Conservation (phyloP, 2,888 invertebrate species). For the Tetrapedia diversipes region DNA sequence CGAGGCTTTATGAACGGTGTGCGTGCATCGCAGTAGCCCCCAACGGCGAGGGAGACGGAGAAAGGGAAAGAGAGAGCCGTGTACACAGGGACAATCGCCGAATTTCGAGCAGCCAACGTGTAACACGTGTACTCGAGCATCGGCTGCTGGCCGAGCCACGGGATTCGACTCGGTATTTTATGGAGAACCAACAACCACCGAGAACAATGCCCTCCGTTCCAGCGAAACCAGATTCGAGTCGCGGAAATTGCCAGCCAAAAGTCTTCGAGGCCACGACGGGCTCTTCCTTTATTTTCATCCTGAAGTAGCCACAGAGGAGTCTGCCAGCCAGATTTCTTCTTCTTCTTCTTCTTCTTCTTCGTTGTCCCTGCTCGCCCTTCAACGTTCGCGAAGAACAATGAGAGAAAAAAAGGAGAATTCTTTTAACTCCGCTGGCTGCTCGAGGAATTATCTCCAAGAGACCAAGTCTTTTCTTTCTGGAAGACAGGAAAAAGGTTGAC, state of each 20-base stretch:
- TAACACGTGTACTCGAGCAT: slow-evolving; percentile 33
- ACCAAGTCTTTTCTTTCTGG: not conserved
- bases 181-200: not conserved
- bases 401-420: not conserved
- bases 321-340: not conserved
- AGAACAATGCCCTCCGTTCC: slow-evolving; percentile 42
- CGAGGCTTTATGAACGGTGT: too few relatives aligned
- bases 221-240: slow-evolving; percentile 57
- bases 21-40: not conserved
- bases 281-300: slow-evolving; percentile 8
- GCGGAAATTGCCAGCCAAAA: slow-evolving; percentile 21
- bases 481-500: not conserved
- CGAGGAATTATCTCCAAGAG: not conserved
- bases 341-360: not conserved
- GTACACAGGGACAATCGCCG: not conserved
- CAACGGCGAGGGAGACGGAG: too few relatives aligned
- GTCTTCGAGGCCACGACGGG: slow-evolving; percentile 8
- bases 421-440: not conserved
- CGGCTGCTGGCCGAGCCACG: slow-evolving; percentile 28
- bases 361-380: slow-evolving; percentile 17
- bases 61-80: too few relatives aligned
- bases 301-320: slow-evolving; percentile 15
- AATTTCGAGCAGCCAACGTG: slow-evolving; percentile 21
- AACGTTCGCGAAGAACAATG: not conserved
- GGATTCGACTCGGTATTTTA: slow-evolving; percentile 27